Evolutionary conservation across 2,888 invertebrate genomes (phyloP).

Genomic region (Amphipoea oculea): DNA sequence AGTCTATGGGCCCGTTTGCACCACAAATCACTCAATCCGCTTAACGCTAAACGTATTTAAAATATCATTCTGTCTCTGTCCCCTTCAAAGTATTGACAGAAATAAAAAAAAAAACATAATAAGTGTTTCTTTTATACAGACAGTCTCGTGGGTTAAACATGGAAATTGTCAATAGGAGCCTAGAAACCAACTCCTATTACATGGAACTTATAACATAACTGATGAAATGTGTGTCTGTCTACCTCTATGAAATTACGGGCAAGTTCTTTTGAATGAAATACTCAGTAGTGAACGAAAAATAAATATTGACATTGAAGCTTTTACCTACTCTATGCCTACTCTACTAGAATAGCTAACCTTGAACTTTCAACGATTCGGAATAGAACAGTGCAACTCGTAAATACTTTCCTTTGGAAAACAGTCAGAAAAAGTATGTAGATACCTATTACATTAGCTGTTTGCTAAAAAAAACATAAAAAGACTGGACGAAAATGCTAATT

Average conservation of each 20-base stretch:
- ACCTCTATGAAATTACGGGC: neutral
- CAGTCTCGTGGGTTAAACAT: neutral
- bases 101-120: neutral
- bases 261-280: neutral
- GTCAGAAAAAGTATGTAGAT: neutral
- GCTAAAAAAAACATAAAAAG: slow-evolving; percentile 25
- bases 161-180: too few species aligned
- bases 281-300: neutral
- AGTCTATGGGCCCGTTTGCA: neutral
- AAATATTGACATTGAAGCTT: neutral
- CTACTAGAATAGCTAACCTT: neutral
- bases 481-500: slow-evolving; percentile 42
- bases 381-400: neutral
- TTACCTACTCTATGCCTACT: neutral
- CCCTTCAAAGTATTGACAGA: neutral
- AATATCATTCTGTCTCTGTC: neutral
- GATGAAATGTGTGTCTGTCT: neutral
- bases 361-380: slow-evolving; percentile 4
- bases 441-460: slow-evolving; percentile 23
- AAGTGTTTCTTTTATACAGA: neutral
- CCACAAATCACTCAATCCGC: too few species aligned
- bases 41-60: neutral
- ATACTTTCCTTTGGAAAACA: neutral
- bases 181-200: neutral
- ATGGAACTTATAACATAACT: neutral